These are phyloP conservation scores for Protophormia terraenovae DNA, from an alignment of 2,888 invertebrate genomes.

Conservation along the genomic window DNA sequence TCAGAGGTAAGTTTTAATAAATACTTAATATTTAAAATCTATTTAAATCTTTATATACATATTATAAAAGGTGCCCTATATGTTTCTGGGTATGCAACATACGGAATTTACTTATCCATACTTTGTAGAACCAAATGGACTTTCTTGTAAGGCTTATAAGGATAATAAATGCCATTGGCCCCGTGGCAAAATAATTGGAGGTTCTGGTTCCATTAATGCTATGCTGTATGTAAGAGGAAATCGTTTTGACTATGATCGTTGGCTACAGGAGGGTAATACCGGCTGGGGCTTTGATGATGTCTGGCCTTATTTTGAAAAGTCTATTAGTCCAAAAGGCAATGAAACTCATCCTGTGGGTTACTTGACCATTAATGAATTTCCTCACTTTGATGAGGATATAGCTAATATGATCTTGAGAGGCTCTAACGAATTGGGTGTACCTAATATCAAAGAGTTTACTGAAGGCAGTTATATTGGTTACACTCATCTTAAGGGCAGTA, in stretches of 20 bases:
- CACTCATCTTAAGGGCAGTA: constrained; percentile 81
- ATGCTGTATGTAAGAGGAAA: constrained; percentile 86
- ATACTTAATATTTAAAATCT: not conserved
- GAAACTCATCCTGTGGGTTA: constrained; percentile 75
- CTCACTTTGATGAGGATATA: constrained; percentile 69
- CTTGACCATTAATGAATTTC: constrained; percentile 80
- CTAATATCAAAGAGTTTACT: constrained; percentile 77
- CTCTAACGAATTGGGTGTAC: constrained; percentile 82
- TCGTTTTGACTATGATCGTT: constrained; percentile 85
- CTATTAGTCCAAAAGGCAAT: constrained; percentile 78
- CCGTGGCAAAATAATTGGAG: constrained; percentile 86
- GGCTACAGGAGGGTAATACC: constrained; percentile 84
- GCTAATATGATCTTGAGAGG: constrained; percentile 79
- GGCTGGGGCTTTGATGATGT: constrained; percentile 90
- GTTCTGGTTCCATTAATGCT: constrained; percentile 85
- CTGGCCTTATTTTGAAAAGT: constrained; percentile 90
- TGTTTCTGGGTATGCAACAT: constrained; percentile 73
- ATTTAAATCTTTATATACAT: not conserved
- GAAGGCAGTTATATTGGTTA: constrained; percentile 82
- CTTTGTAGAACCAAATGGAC: constrained; percentile 73
- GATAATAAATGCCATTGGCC: constrained; percentile 82
- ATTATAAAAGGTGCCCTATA: constrained; percentile 72
- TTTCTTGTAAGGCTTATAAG: constrained; percentile 72
- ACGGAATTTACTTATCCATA: constrained; percentile 75
- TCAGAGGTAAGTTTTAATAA: constrained; percentile 75